These are phyloP conservation scores for Meandrusa payeni DNA, from an alignment of 2,888 invertebrate species.

Conservation along the genomic window DNA sequence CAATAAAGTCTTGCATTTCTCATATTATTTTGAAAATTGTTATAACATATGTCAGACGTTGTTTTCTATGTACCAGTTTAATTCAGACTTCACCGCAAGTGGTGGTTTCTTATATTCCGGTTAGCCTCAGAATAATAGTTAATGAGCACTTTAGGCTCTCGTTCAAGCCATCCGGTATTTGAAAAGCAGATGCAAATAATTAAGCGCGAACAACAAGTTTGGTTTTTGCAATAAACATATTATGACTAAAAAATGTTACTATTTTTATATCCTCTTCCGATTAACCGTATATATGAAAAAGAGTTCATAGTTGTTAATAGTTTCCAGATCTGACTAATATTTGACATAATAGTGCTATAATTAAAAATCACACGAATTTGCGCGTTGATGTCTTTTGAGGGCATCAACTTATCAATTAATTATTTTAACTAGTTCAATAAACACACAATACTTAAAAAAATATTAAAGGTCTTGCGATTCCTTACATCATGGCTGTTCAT, in stretches of 20 bases:
- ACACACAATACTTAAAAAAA: too few species aligned
- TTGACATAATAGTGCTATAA: too few species aligned
- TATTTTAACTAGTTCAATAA: too few species aligned
- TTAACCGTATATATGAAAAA: too few species aligned
- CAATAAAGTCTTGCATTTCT: too few species aligned
- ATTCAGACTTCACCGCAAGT: slow-evolving; percentile 28
- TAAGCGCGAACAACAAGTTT: slow-evolving; percentile 19
- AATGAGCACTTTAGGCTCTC: slow-evolving; percentile 44
- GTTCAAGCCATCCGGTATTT: slow-evolving; percentile 52
- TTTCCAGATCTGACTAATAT: too few species aligned
- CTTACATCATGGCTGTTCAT: too few species aligned
- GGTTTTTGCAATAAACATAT: too few species aligned
- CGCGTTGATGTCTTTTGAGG: slow-evolving; percentile 50
- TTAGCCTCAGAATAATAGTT: slow-evolving; percentile 40
- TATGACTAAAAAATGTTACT: too few species aligned
- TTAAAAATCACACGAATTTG: not conserved
- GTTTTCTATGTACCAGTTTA: slow-evolving; percentile 7
- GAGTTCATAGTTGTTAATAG: too few species aligned
- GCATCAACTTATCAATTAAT: not conserved
- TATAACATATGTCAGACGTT: slow-evolving; percentile 19
- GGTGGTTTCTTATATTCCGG: slow-evolving; percentile 38
- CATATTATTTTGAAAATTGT: too few species aligned
- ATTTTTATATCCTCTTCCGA: not conserved
- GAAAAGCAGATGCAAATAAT: slow-evolving; percentile 52
- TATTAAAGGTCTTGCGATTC: too few species aligned